Evolutionary conservation across 1,140 invertebrate genomes (phyloP).

Genomic region (Tenebrio molitor): DNA sequence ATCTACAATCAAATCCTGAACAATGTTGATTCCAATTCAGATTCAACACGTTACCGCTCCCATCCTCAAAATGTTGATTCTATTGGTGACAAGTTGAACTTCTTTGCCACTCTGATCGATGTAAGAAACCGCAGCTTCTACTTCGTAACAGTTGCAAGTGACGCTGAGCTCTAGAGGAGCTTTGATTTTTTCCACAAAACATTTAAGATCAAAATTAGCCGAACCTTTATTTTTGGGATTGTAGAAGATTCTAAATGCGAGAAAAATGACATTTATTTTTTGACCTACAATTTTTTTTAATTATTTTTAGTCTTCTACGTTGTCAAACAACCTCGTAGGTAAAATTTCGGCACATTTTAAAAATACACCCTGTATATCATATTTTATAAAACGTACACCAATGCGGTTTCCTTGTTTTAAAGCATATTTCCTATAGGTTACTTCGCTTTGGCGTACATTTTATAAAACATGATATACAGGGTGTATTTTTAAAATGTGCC

Average conservation of each 20-base stretch:
- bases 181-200: constrained; percentile 64
- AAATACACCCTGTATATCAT: no score
- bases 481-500: no score
- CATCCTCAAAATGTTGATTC: constrained; percentile 65
- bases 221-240: constrained; percentile 61
- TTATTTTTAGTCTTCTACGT: no score
- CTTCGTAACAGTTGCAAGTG: constrained; percentile 59
- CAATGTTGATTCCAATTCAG: background rate
- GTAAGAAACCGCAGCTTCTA: constrained; percentile 56
- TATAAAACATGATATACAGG: no score
- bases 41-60: constrained; percentile 59
- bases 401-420: no score
- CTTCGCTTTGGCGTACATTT: no score
- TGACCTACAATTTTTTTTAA: background rate
- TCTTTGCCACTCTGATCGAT: constrained; percentile 48
- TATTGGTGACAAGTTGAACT: constrained; percentile 54
- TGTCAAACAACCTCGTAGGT: no score
- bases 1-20: constrained; percentile 54
- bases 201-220: constrained; percentile 64
- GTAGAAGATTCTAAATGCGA: constrained; percentile 63
- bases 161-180: constrained; percentile 63
- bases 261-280: background rate
- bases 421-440: no score
- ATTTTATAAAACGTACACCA: no score
- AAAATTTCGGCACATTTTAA: no score